A percentile compares a stretch with the other conserved stretches of the same genome.
Evolutionary conservation across 2,113 vertebrate species (phyloP).

Genomic region (Hylia prasina): DNA sequence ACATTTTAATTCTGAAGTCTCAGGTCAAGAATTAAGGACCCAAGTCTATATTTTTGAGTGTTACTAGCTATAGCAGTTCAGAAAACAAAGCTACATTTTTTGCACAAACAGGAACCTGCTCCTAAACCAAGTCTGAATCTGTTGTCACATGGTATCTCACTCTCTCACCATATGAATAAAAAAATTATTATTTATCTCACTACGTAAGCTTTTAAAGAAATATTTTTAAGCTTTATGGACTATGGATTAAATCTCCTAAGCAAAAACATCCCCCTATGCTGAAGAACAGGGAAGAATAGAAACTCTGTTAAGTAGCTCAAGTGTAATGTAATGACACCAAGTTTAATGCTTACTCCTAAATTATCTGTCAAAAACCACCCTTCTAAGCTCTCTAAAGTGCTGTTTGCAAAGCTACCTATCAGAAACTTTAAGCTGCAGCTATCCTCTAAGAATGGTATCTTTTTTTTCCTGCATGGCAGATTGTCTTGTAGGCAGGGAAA

Average conservation of each 20-base stretch:
- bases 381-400: neutral
- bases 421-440: neutral
- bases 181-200: neutral
- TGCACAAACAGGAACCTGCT: neutral
- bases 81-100: neutral
- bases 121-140: neutral
- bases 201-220: neutral
- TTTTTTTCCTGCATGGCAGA: neutral
- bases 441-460: neutral
- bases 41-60: neutral
- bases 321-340: neutral
- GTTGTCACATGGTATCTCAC: neutral
- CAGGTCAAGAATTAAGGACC: neutral
- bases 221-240: neutral
- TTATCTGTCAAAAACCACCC: neutral
- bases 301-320: neutral
- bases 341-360: neutral
- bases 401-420: neutral
- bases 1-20: neutral
- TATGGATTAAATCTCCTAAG: neutral
- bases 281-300: neutral
- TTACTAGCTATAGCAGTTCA: neutral
- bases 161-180: neutral
- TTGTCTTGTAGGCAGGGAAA: neutral
- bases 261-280: neutral